Evolutionary conservation across 2,797 vertebrate species (phyloP), one percentile per base, ranked within the genome.

Genomic region (Aratinga solstitialis): DNA sequence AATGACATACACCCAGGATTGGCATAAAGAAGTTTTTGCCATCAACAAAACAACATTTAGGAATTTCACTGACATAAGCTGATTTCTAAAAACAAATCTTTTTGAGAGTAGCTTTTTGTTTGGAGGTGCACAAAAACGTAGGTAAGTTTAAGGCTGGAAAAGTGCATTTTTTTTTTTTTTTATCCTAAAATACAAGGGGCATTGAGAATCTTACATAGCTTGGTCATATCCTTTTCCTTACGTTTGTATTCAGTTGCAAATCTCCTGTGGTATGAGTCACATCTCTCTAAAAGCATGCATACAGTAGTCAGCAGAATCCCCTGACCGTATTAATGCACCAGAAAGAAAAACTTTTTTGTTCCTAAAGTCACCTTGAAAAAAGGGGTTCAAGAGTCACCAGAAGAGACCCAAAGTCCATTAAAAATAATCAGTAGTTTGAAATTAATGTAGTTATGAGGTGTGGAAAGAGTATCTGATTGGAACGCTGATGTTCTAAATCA

Each of bases 401-500:
- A 95, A 96, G 92, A 59, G 61, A 84, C 94, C 40, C 27, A 4
- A 86, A 96, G 88, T 81, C 83, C 92, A 95, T 92, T 85, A 67
- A 50, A 92, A 94, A 90, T 85, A 94, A 71, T 75, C 63, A 95
- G 80, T 66, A 47, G 81, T 26, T 69, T 66, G 91, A 74, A 92
- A 79, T 65, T 83, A 32, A 85, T 13, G 65, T 63, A 93, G 93
- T 65, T 85, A 82, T 91, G 94, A 90, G 90, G 92, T 74, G 81
- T 89, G 95, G 92, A 93, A 36, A 94, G 38, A 90, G 66, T 74
- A 94, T 94, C 95, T 93, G 94, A 59, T 22, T 90, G 94, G 91
- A 95, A 89, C 58, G 92, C 97, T 63, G 63, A 94, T 68, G 94
- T 94, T 97, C 95, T 96, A 93, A 96, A 97, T 97, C 97, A 96